These are phyloP conservation scores for Chamaea fasciata DNA, from an alignment of 2,113 vertebrate genomes.

Conservation along the genomic window DNA sequence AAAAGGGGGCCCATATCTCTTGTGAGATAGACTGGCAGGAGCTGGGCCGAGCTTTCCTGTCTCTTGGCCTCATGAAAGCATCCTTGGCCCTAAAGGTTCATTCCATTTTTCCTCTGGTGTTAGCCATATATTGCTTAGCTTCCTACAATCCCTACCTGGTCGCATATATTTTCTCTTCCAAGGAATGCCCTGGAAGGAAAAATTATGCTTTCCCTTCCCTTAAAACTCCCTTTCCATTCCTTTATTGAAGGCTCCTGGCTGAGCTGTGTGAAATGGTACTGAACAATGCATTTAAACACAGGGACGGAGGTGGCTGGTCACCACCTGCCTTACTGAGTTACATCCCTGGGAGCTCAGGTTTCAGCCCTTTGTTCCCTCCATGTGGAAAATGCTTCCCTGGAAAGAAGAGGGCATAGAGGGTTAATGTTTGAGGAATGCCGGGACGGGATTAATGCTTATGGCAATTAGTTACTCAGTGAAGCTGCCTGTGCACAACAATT, in stretches of 20 bases:
- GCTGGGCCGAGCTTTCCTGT: neutral
- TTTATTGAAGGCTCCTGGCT: neutral
- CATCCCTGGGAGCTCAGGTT: neutral
- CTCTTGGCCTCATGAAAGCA: neutral
- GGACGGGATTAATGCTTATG: neutral
- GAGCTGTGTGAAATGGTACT: neutral
- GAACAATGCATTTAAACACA: neutral
- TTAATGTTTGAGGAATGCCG: conserved; percentile 24
- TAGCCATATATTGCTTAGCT: neutral
- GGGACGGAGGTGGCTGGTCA: neutral
- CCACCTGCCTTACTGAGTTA: neutral
- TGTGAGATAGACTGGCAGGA: neutral
- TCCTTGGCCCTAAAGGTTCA: neutral
- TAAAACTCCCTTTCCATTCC: neutral
- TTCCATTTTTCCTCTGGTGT: neutral
- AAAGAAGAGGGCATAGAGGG: neutral
- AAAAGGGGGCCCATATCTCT: neutral
- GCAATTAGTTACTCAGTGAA: neutral
- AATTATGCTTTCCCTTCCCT: neutral
- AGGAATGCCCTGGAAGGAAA: neutral
- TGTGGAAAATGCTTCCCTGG: neutral
- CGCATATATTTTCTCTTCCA: neutral
- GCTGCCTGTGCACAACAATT: neutral
- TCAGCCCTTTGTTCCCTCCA: neutral
- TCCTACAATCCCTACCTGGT: neutral